Percentiles rank a stretch among this genome's conserved stretches.
phyloP scores from a whole-genome alignment of 2,113 vertebrate species.

The Accipiter virgatus region DNA sequence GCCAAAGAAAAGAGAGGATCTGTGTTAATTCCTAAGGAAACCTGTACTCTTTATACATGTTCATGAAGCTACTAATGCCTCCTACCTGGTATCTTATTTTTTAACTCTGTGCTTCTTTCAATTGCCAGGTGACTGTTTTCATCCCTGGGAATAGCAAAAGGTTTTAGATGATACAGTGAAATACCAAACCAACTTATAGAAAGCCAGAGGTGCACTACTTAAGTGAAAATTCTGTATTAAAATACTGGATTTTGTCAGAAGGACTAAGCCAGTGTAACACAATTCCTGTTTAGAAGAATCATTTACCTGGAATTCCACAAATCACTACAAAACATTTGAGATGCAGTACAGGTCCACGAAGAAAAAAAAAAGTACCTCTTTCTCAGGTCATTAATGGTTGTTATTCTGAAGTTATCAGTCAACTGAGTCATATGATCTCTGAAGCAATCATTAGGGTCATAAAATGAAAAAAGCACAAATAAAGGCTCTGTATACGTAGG shows the following conservation, averaged over 20 bases:
- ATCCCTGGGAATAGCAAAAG: not conserved
- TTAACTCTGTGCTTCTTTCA: not conserved
- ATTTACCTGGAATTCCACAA: not conserved
- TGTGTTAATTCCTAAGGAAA: not conserved
- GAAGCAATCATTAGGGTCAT: not conserved
- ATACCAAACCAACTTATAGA: not conserved
- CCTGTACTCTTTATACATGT: not conserved
- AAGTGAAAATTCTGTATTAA: not conserved
- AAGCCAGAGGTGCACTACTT: not conserved
- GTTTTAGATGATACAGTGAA: not conserved
- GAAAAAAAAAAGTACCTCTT: not conserved
- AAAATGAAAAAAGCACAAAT: not conserved
- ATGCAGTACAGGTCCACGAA: not conserved
- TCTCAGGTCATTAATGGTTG: not conserved
- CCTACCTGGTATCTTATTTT: not conserved
- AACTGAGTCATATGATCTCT: not conserved
- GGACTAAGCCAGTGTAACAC: not conserved
- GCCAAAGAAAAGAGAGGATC: not conserved
- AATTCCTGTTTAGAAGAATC: not conserved
- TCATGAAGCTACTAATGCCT: not conserved
- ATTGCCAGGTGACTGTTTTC: not conserved
- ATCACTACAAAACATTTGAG: not conserved
- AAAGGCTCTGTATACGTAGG: not conserved
- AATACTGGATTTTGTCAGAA: not conserved
- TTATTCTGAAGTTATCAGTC: not conserved